A percentile compares a stretch with the other conserved stretches of the same genome.
These are phyloP conservation scores for Karalla daura DNA, from an alignment of 2,797 vertebrate species.

Conservation along the genomic window DNA sequence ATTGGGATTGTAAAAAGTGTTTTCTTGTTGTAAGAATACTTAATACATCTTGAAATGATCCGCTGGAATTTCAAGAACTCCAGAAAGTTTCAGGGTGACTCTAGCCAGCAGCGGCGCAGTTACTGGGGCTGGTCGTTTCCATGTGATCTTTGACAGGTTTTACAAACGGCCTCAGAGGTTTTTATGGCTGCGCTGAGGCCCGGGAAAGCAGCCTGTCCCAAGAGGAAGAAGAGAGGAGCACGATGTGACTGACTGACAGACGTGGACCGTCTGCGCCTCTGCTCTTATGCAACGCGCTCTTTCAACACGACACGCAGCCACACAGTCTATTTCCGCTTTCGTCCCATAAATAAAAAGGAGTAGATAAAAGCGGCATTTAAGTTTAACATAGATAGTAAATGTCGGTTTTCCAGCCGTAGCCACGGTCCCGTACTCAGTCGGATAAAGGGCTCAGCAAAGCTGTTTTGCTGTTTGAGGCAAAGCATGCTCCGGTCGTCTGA, in stretches of 20 bases:
- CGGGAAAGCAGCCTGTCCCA: constrained; percentile 18
- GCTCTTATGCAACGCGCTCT: constrained; percentile 8
- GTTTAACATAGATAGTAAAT: neutral
- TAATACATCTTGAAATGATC: neutral
- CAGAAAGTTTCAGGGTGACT: neutral
- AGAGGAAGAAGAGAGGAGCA: constrained; percentile 9
- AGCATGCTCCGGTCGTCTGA: neutral
- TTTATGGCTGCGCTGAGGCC: constrained; percentile 35
- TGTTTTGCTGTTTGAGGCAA: neutral
- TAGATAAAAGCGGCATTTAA: neutral
- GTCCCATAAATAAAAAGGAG: neutral
- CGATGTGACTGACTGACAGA: constrained; percentile 28
- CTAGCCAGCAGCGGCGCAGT: neutral
- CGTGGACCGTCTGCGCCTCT: constrained; percentile 17
- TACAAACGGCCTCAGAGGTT: constrained; percentile 7
- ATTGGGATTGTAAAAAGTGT: neutral
- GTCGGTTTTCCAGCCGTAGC: neutral
- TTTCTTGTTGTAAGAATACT: neutral
- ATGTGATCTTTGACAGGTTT: constrained; percentile 34
- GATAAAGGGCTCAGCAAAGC: neutral
- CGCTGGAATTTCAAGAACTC: neutral
- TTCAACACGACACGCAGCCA: constrained; percentile 2
- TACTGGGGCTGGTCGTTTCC: constrained; percentile 5
- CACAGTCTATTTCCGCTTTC: neutral
- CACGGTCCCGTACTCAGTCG: neutral